Evolutionary conservation across 1,140 invertebrate genomes (phyloP).

Genomic region (Sycophila sp.): DNA sequence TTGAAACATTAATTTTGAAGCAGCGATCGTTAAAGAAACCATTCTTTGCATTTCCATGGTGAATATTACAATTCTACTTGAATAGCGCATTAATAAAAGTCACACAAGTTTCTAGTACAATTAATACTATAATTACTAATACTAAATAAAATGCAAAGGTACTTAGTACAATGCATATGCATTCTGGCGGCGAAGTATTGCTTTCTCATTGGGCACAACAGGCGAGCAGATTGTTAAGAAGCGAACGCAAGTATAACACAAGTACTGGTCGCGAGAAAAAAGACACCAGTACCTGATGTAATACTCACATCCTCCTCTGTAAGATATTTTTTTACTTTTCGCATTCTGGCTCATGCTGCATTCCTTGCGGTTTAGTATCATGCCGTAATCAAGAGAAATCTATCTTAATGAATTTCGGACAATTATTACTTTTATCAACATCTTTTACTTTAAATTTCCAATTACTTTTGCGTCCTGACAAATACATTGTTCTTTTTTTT

Average conservation of each 20-base stretch:
- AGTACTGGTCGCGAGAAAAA: constrained; percentile 75
- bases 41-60: no score
- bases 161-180: constrained; percentile 45
- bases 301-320: constrained; percentile 83
- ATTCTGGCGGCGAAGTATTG: constrained; percentile 53
- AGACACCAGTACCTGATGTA: constrained; percentile 96
- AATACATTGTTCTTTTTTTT: background rate
- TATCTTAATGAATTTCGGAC: background rate
- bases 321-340: constrained; percentile 34
- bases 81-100: background rate
- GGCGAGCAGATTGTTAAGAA: constrained; percentile 58
- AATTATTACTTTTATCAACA: background rate
- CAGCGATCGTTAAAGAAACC: no score
- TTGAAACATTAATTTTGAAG: no score
- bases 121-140: constrained; percentile 14
- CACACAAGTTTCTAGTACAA: background rate
- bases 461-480: no score
- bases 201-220: constrained; percentile 35
- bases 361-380: constrained; percentile 47
- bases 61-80: background rate
- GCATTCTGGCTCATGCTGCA: constrained; percentile 59
- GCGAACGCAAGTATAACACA: constrained; percentile 81
- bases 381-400: constrained; percentile 3
- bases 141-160: constrained; percentile 15
- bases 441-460: no score